A percentile compares a stretch with the other conserved stretches of the same genome.
Conservation (phyloP, 2,888 invertebrate genomes). For the Lingula anatina region DNA sequence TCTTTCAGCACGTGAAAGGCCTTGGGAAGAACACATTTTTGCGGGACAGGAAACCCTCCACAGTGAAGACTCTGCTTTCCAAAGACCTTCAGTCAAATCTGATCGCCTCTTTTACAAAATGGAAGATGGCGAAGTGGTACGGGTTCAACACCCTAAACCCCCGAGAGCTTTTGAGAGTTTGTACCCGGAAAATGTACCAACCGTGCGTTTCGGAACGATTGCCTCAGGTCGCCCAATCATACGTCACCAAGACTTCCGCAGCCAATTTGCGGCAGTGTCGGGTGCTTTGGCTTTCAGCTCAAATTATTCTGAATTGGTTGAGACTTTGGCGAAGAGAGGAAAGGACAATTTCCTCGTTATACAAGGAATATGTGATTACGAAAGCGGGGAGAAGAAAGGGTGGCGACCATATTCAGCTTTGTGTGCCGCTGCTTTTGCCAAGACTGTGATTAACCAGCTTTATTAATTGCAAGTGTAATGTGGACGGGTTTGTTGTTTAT, state of each 20-base stretch:
- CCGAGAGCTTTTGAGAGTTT: conserved; percentile 25
- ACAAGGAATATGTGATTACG: conserved; percentile 85
- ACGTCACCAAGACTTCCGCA: conserved; percentile 72
- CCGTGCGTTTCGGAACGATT: conserved; percentile 70
- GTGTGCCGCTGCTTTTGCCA: conserved; percentile 88
- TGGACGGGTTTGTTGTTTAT: too few relatives aligned
- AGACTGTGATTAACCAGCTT: conserved; percentile 64
- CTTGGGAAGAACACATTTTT: conserved; percentile 72
- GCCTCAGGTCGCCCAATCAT: conserved; percentile 78
- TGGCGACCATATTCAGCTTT: conserved; percentile 95
- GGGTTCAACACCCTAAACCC: conserved; percentile 12
- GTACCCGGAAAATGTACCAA: conserved; percentile 29
- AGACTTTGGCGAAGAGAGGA: conserved; percentile 63
- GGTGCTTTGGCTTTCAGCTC: conserved; percentile 86
- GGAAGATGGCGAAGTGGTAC: conserved; percentile 19
- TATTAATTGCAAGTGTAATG: too few relatives aligned
- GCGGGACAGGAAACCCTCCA: conserved; percentile 64
- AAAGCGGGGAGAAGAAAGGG: conserved; percentile 88
- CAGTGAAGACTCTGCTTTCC: conserved; percentile 49
- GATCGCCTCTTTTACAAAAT: conserved; percentile 28
- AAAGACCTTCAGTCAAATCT: conserved; percentile 30
- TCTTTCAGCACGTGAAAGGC: too few relatives aligned
- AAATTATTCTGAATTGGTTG: conserved; percentile 90
- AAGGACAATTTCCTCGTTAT: conserved; percentile 61
- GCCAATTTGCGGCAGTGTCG: conserved; percentile 77